Base-by-base conservation (phyloP, 1,140 invertebrate genomes). In the Saccostrea glomerata region DNA sequence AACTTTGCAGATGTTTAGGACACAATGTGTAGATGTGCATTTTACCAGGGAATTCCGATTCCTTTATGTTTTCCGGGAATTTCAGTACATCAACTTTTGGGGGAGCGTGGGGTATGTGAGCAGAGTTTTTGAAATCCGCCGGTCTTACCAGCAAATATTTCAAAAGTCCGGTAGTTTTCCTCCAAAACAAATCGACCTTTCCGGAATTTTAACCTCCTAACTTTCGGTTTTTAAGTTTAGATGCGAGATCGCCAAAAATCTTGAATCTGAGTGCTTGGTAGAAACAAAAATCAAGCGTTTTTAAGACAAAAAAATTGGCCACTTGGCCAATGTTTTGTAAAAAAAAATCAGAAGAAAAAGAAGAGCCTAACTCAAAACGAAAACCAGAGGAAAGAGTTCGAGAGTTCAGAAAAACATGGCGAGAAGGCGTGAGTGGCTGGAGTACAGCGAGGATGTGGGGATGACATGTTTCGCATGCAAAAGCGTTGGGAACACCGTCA, bases 351-450 rank as follows among this genome's bases (percentile, higher is more conserved):
- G 23, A 73, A 9, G 66, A 73, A 25, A 25, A 23, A 25, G 66
- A 73, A 23, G 12, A 23, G 4, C 12, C 12, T 0, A 20, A 25
- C 9, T 23, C n/a, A 1, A 73, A 73, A 73, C 9, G n/a, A 23
- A 73, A 73, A 73, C 3, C 12, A 36, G 25, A 73, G 4, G 23
- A 73, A 73, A 25, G 23, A 30, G 66, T 73, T 23, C 9, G 66
- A 11, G 66, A 73, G 66, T 73, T 73, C n/a, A 73, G 30, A 73
- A 70, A 73, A 30, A 23, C 25, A 30, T 73, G 23, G 66, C 66
- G 30, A 73, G 66, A 73, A 30, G 66, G 11, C 66, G 13, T 30
- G 66, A 30, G 9, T 73, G 66, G 66, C 13, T 73, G 25, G 66
- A 73, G 4, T 73, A 25, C 66, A 30, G 23, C 23, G 66, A 73